Evolutionary conservation across 92 coral and sea anemone genomes (phyloP), one percentile per base, ranked within the genome.

Genomic region (Meandrina meandrites): DNA sequence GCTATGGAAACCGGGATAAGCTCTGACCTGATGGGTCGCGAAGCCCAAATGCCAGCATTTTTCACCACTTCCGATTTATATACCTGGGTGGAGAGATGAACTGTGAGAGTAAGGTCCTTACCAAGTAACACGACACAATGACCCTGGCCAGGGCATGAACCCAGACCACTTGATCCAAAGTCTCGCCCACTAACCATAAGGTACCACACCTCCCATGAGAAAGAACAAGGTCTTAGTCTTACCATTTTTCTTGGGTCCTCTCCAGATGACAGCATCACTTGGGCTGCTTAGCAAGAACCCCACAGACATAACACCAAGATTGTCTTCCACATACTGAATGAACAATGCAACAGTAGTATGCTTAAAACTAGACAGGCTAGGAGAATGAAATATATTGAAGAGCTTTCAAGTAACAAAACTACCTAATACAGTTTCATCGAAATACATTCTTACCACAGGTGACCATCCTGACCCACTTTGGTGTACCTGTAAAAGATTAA

Each of bases 401-500:
- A 48, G 11, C 14, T 48, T 48, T 54, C 60, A 54, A 54, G 1
- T 2, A 50, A 9, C 0, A 54, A 54, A 15, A 54, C 21, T 54
- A 17, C 60, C 53, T 48, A 12, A 48, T 13, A 48, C 53, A 48
- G 9, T 48, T 48, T 4, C 53, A 48, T 48, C 12, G 53, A 48
- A 48, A 48, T 48, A 12, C 53, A 36, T 42, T 40, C 97, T 73
- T 90, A 97, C 99, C 94, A 97, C 98, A 64, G 99, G 99, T 53
- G 99, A 97, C 99, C 99, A 97, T 15, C 99, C 99, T 60, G 99
- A 97, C 2, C 99, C 99, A 91, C 99, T 97, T 71, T 97, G 99
- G 89, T 97, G 99, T 70, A 97, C 99, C 99, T 97, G 85, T 54
- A 50, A 5, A 83, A 32, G 67, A 24, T 60, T 60, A 60, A 60